A percentile compares a stretch with the other conserved stretches of the same genome.
Evolutionary conservation across 2,888 invertebrate genomes (phyloP).

Genomic region (Sinohyriopsis cumingii): DNA sequence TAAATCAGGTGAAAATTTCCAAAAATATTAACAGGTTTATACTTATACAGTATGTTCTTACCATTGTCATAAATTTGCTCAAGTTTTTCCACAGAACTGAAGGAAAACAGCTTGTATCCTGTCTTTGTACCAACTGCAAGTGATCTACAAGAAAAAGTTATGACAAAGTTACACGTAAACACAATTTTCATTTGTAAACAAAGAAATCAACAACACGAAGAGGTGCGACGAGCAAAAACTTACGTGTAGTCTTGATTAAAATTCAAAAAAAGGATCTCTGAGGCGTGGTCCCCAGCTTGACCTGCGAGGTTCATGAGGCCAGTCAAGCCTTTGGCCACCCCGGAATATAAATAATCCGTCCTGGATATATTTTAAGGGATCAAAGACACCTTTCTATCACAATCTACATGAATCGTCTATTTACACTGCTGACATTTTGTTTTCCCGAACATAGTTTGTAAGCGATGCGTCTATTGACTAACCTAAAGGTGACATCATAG

Average conservation of each 20-base stretch:
- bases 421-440: too few species aligned
- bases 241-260: conserved; percentile 99
- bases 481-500: too few species aligned
- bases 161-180: neutral
- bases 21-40: too few species aligned
- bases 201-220: neutral
- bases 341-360: conserved; percentile 58
- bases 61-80: conserved; percentile 92
- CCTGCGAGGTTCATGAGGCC: conserved; percentile 90
- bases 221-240: conserved; percentile 74
- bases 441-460: too few species aligned
- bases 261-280: conserved; percentile 91
- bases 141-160: conserved; percentile 75
- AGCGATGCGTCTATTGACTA: too few species aligned
- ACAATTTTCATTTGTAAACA: neutral
- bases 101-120: conserved; percentile 91
- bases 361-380: too few species aligned
- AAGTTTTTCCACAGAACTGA: conserved; percentile 84
- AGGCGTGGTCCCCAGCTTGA: conserved; percentile 81
- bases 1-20: too few species aligned
- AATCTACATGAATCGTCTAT: too few species aligned
- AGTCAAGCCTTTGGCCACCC: conserved; percentile 73
- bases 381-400: too few species aligned
- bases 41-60: conserved; percentile 59
- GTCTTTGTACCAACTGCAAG: conserved; percentile 92